Base-by-base conservation (phyloP, 1,140 invertebrate genomes). In the Oncopeltus fasciatus region DNA sequence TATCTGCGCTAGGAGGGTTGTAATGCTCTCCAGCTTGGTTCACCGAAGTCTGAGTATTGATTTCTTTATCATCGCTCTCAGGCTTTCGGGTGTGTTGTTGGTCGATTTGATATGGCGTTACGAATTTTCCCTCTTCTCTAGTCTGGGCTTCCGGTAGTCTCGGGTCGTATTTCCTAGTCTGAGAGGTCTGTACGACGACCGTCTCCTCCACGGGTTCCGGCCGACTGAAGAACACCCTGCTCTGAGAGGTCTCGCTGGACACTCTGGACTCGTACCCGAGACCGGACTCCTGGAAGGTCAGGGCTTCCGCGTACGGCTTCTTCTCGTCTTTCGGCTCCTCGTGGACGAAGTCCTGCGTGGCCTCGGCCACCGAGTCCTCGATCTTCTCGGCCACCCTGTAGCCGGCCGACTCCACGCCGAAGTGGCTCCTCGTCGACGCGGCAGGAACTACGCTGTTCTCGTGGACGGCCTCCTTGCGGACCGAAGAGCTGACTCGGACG, bases 371-470 rank as follows among this genome's bases (percentile, higher is more conserved):
- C 53, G 51, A 20, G 29, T 62, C 53, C 20, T 58, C 51, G 58
- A 27, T 47, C 33, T 5, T 29, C 24, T 12, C 21, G 46, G 31
- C 12, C 26, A 63, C 24, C 27, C 49, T 12, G 46, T 49, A 51
- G 57, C 57, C 47, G 14, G 73, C 70, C 1, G 70, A 73, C 66
- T 81, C 80, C 47, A 81, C 75, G 12, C 72, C 75, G 62, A 81
- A 78, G 57, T 79, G 77, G 63, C 75, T 78, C 65, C 76, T 74
- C 60, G 77, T 79, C 0, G 76, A 74, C 0, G 78, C 77, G 0
- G 78, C 76, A 28, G 79, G 73, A 43, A 76, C 78, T 14, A 24
- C 56, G 18, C 43, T 14, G 28, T 27, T 21, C 8, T 60, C 26
- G 33, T 53, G 38, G 58, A 29, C 31, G 5, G 49, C 49, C 29